Evolutionary conservation across 92 coral and sea anemone species (phyloP).

Genomic region (Heteractis magnifica): DNA sequence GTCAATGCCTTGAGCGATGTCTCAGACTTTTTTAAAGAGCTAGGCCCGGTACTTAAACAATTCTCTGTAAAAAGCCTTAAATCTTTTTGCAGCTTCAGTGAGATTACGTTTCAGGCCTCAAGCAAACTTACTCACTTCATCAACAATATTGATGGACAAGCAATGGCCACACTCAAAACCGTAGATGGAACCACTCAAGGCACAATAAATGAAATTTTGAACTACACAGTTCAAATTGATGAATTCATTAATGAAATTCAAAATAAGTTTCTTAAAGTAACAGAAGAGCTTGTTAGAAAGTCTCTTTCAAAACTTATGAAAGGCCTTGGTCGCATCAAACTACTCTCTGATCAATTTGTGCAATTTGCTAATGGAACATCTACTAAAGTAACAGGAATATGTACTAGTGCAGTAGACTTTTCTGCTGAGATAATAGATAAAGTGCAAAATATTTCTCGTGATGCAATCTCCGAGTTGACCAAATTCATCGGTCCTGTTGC

Average conservation of each 20-base stretch:
- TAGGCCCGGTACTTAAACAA: slow-evolving; percentile 56
- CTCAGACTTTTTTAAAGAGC: slow-evolving; percentile 77
- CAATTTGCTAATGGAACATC: slow-evolving; percentile 86
- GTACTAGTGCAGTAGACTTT: slow-evolving; percentile 70
- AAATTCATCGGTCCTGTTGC: slow-evolving; percentile 78
- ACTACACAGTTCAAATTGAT: slow-evolving; percentile 76
- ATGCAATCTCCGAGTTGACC: slow-evolving; percentile 64
- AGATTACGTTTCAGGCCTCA: slow-evolving; percentile 73
- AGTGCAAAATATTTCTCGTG: slow-evolving; percentile 71
- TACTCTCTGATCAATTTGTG: slow-evolving; percentile 69
- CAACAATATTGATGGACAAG: slow-evolving; percentile 67
- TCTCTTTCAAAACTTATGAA: slow-evolving; percentile 65
- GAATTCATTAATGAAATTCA: slow-evolving; percentile 65
- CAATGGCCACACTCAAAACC: slow-evolving; percentile 55
- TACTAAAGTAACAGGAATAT: slow-evolving; percentile 68
- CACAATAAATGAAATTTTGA: slow-evolving; percentile 60
- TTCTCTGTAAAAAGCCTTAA: slow-evolving; percentile 64
- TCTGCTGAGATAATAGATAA: slow-evolving; percentile 79
- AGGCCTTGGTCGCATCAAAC: slow-evolving; percentile 64
- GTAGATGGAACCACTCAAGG: slow-evolving; percentile 55
- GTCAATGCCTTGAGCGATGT: slow-evolving; percentile 76
- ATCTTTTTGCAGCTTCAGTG: slow-evolving; percentile 69
- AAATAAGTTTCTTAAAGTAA: slow-evolving; percentile 60
- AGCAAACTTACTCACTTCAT: slow-evolving; percentile 70
- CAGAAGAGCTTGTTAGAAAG: slow-evolving; percentile 60